Conservation (phyloP, 2,888 invertebrate genomes). For the Parasteatoda lunata region DNA sequence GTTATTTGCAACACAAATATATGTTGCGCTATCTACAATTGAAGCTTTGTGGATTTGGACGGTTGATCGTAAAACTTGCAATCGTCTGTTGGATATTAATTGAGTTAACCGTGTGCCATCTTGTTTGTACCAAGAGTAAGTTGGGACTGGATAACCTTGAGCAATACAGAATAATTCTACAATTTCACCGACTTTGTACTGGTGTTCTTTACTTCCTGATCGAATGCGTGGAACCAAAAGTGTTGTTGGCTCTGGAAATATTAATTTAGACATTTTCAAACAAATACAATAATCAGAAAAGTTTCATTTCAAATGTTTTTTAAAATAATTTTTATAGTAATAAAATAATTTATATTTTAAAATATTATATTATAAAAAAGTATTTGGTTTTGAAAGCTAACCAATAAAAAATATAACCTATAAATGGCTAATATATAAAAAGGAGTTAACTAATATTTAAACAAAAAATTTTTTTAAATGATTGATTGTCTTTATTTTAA, state of each 20-base stretch:
- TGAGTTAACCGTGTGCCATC: slow-evolving; percentile 57
- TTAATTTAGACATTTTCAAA: no score
- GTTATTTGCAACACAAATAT: slow-evolving; percentile 74
- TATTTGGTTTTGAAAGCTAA: no score
- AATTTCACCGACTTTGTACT: slow-evolving; percentile 70
- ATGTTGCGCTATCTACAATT: slow-evolving; percentile 73
- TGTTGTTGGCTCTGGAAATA: slow-evolving; percentile 42
- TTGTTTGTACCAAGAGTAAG: slow-evolving; percentile 73
- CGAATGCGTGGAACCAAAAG: slow-evolving; percentile 47
- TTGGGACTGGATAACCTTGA: slow-evolving; percentile 74
- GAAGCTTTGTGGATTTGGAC: slow-evolving; percentile 72
- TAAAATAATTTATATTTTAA: no score
- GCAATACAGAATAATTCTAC: slow-evolving; percentile 75
- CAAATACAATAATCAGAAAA: no score
- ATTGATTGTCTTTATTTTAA: no score
- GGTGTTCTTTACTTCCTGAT: slow-evolving; percentile 53
- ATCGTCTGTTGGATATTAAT: slow-evolving; percentile 59
- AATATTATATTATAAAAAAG: no score
- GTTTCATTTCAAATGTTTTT: no score
- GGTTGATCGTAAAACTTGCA: slow-evolving; percentile 72
- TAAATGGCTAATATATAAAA: no score
- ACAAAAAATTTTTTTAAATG: no score
- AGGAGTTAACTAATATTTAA: no score
- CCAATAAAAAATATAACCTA: no score
- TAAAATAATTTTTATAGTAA: no score